A percentile compares a stretch with the other conserved stretches of the same genome.
Evolutionary conservation across 2,113 vertebrate species (phyloP).

Genomic region (Datnioides undecimradiatus): DNA sequence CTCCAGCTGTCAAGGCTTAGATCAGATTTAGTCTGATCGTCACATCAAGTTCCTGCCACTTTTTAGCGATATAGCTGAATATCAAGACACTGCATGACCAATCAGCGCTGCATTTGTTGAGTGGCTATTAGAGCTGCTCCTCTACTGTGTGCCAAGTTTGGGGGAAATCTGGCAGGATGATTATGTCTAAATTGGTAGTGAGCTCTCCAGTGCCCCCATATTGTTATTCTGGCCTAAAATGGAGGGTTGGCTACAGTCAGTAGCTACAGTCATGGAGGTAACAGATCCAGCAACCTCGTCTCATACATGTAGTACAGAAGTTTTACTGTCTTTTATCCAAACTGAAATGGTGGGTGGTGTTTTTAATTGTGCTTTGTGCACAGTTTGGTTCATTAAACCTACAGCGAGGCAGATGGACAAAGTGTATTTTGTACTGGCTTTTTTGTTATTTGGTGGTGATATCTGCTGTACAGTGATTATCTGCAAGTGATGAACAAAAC

Average conservation of each 20-base stretch:
- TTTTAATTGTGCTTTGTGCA: constrained; percentile 52
- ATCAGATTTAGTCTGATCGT: constrained; percentile 37
- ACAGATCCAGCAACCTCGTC: constrained; percentile 26
- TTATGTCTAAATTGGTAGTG: constrained; percentile 30
- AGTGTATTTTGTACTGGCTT: constrained; percentile 10
- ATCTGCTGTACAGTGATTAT: constrained; percentile 1
- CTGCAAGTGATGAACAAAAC: neutral
- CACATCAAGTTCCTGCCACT: constrained; percentile 32
- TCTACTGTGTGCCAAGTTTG: constrained; percentile 43
- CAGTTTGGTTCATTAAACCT: constrained; percentile 12
- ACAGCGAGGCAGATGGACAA: constrained; percentile 3
- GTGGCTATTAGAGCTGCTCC: constrained; percentile 30
- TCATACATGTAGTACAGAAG: constrained; percentile 25
- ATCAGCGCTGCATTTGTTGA: constrained; percentile 34
- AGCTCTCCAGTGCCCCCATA: constrained; percentile 23
- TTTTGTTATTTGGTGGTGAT: neutral
- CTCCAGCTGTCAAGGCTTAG: constrained; percentile 39
- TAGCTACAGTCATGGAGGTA: constrained; percentile 19
- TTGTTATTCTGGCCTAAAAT: constrained; percentile 45
- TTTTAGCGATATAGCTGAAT: constrained; percentile 23
- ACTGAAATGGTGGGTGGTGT: constrained; percentile 33
- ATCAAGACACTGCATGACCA: constrained; percentile 39
- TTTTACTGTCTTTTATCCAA: constrained; percentile 30
- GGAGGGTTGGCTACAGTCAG: constrained; percentile 46
- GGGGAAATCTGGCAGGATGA: constrained; percentile 41